Evolutionary conservation across 2,113 vertebrate genomes (phyloP).

Genomic region (Calyptomena viridis): DNA sequence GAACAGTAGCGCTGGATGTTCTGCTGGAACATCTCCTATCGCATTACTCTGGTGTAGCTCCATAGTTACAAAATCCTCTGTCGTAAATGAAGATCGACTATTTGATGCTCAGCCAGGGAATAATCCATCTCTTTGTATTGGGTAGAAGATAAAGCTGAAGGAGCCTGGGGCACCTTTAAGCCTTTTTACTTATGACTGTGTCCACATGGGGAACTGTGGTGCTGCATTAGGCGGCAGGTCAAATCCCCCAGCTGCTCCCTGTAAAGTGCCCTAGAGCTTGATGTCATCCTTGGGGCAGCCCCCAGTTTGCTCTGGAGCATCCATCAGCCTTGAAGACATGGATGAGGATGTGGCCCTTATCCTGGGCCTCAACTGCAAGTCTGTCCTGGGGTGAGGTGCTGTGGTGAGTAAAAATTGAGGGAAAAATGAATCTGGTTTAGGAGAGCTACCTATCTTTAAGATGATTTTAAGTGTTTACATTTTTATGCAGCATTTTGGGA

Average conservation of each 20-base stretch:
- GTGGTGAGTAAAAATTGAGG: neutral
- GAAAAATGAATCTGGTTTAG: neutral
- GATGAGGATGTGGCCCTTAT: neutral
- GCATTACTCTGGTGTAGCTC: neutral
- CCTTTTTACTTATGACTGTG: neutral
- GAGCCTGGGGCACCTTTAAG: neutral
- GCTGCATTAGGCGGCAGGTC: neutral
- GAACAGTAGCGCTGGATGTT: neutral
- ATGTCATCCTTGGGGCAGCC: neutral
- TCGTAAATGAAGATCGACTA: neutral
- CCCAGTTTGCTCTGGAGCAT: neutral
- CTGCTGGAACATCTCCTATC: neutral
- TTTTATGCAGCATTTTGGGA: constrained; percentile 26
- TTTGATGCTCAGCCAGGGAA: neutral
- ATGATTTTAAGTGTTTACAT: neutral
- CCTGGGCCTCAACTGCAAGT: neutral
- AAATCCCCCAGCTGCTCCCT: neutral
- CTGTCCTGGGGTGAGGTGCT: neutral
- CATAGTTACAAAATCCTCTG: neutral
- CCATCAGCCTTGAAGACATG: neutral
- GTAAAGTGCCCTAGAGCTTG: neutral
- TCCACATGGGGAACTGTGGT: neutral
- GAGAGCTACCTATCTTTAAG: neutral
- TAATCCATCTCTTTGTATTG: neutral
- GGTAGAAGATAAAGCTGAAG: neutral